Conservation (phyloP, 1,140 invertebrate genomes). For the Mactra quadrangularis region DNA sequence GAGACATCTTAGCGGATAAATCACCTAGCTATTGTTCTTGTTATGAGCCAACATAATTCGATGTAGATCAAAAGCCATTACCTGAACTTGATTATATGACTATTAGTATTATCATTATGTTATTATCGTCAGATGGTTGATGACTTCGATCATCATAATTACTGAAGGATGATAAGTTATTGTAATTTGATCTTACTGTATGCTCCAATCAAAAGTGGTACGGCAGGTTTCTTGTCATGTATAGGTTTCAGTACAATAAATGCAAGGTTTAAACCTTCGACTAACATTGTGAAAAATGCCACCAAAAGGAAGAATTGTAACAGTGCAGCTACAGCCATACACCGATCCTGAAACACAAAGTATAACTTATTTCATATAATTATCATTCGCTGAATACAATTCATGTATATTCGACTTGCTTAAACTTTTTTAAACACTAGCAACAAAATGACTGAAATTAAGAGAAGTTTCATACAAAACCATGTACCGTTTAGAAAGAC, state of each 20-base stretch:
- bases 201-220: background rate
- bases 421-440: background rate
- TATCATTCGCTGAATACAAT: background rate
- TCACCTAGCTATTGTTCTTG: too few species aligned
- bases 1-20: too few species aligned
- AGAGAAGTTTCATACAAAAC: background rate
- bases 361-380: background rate
- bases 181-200: background rate
- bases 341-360: background rate
- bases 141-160: too few species aligned
- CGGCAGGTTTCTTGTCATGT: background rate
- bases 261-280: slow-evolving; percentile 10
- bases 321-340: slow-evolving; percentile 7
- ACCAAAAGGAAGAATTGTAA: slow-evolving; percentile 4
- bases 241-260: background rate
- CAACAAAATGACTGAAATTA: background rate
- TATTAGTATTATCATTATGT: too few species aligned
- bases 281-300: slow-evolving; percentile 35
- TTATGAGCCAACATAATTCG: too few species aligned
- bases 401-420: background rate
- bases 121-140: too few species aligned
- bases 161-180: too few species aligned
- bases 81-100: too few species aligned
- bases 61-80: too few species aligned
- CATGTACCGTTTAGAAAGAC: too few species aligned